Evolutionary conservation across 2,113 vertebrate genomes (phyloP), one percentile per base, ranked within the genome.

Genomic region (Ifrita kowaldi): DNA sequence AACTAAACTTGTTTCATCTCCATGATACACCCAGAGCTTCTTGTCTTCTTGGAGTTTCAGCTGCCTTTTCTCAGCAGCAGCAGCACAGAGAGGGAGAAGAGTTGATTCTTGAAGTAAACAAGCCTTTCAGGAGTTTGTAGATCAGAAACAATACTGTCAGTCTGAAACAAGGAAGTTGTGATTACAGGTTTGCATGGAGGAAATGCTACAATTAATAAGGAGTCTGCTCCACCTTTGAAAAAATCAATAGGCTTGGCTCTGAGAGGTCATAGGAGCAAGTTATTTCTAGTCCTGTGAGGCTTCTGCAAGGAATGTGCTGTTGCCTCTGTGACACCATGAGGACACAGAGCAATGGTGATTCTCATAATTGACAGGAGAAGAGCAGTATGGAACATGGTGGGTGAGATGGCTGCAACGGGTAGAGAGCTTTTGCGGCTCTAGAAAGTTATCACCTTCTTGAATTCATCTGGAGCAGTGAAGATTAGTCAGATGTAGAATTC

Each of bases 141-240:
- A 76, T 93, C 74, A 87, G 64, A 89, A 96, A 70, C 13, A 81
- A 49, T 60, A 64, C 22, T 84, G 73, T 70, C 80, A 92, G 27
- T 47, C n/a, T 87, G 77, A 89, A 92, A 94, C 52, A 75, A 90
- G 90, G 95, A 97, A 95, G 86, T 53, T 93, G 32, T 92, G 64
- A 88, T 94, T 95, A 84, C 52, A 92, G 32, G 56, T 64, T 76
- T 92, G 30, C 68, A 21, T 56, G 49, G 56, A 94, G 75, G 88
- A 94, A 96, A 94, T 75, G 85, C 76, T 78, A 82, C 71, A 92
- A 92, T 89, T 95, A 92, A 90, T 70, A 56, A 89, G 30, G 11
- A 84, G n/a, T 64, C 44, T 69, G 32, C 60, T 93, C 26, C 44
- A 62, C 92, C 80, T 96, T 78, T 0, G 0, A 84, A 91, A 94